Evolutionary conservation across 37 sponge, comb jelly and placozoan genomes (phyloP).

Genomic region (Haliclona indistincta): DNA sequence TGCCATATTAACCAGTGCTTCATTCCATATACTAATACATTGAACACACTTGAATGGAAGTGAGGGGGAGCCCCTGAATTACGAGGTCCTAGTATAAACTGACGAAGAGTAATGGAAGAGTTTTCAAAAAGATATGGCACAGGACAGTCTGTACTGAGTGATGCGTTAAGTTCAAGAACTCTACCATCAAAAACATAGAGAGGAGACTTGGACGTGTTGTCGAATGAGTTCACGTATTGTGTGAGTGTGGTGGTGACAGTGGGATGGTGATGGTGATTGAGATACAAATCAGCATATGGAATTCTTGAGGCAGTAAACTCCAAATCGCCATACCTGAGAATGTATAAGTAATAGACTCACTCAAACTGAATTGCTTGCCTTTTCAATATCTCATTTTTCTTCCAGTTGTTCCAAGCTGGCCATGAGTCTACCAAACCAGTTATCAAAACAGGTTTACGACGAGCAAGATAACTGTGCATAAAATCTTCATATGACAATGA

Average conservation of each 20-base stretch:
- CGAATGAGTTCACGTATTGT: slow-evolving; percentile 21
- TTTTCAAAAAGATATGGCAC: slow-evolving; percentile 14
- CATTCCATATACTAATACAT: slow-evolving; percentile 40
- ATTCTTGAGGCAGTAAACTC: slow-evolving; percentile 12
- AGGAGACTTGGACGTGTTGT: background rate
- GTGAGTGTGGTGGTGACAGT: slow-evolving; percentile 18
- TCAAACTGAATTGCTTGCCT: slow-evolving; percentile 10
- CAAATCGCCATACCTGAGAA: slow-evolving; percentile 44
- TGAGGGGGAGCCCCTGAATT: slow-evolving; percentile 59
- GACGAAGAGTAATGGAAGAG: slow-evolving; percentile 21
- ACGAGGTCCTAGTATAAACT: slow-evolving; percentile 52
- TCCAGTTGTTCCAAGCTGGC: slow-evolving; percentile 43
- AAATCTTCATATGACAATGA: background rate
- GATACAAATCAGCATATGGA: slow-evolving; percentile 51
- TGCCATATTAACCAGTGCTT: slow-evolving; percentile 54
- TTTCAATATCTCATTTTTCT: slow-evolving; percentile 2
- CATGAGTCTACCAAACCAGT: slow-evolving; percentile 11
- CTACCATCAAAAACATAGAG: slow-evolving; percentile 53
- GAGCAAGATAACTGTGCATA: background rate
- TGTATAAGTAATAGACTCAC: background rate
- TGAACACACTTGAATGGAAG: slow-evolving; percentile 46
- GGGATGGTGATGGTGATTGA: too few relatives aligned
- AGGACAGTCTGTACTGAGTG: slow-evolving; percentile 20
- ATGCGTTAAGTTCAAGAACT: slow-evolving; percentile 17
- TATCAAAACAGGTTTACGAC: slow-evolving; percentile 16